phyloP scores from a whole-genome alignment of 2,113 vertebrate species.

The Charina bottae region DNA sequence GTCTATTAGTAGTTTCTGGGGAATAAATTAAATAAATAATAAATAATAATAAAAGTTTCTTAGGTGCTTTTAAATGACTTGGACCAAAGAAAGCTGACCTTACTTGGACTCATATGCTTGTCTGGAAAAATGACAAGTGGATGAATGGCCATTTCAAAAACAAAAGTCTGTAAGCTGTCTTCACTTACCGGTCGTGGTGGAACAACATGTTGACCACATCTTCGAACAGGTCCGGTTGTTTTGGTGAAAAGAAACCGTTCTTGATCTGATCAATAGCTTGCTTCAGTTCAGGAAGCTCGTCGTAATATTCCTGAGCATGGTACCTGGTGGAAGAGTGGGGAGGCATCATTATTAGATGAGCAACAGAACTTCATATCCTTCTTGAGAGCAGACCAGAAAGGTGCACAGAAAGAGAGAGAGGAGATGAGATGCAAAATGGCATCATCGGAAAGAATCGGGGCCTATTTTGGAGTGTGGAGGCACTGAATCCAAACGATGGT shows the following conservation, averaged over 20 bases:
- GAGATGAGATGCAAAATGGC: background rate
- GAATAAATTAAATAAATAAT: too few relatives aligned
- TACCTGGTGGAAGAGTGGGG: conserved; percentile 75
- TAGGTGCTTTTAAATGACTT: background rate
- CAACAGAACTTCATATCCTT: background rate
- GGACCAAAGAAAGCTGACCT: background rate
- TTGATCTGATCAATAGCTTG: conserved; percentile 90
- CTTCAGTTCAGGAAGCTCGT: conserved; percentile 86
- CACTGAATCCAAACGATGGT: background rate
- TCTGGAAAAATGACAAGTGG: background rate
- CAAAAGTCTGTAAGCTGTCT: too few relatives aligned
- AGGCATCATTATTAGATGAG: background rate
- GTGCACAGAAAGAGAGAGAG: background rate
- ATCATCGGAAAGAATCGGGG: background rate
- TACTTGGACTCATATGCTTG: background rate
- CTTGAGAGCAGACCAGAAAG: background rate
- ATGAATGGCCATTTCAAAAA: too few relatives aligned
- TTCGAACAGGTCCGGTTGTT: conserved; percentile 87
- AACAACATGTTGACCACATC: conserved; percentile 93
- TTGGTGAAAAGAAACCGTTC: conserved; percentile 87
- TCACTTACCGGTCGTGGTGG: conserved; percentile 86
- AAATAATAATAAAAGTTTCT: too few relatives aligned
- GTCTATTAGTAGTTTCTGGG: too few relatives aligned
- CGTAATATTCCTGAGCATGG: conserved; percentile 85
- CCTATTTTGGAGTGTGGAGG: background rate